Percentiles rank a stretch among this genome's conserved stretches.
These are phyloP conservation scores for Cataglyphis albicans DNA, from an alignment of 2,888 invertebrate genomes.

Conservation along the genomic window DNA sequence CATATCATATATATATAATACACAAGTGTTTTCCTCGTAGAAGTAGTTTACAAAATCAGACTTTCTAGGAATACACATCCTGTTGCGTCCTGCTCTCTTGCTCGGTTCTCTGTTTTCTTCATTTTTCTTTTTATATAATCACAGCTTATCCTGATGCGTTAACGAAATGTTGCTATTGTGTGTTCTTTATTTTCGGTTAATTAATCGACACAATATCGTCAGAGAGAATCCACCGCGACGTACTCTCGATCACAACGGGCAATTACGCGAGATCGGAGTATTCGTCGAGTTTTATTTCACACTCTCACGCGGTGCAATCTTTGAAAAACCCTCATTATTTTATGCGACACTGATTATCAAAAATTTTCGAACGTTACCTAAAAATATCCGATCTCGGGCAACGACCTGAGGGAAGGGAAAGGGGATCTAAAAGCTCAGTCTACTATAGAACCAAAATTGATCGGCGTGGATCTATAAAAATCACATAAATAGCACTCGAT, in stretches of 20 bases:
- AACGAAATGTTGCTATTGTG: constrained; percentile 64
- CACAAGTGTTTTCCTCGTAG: constrained; percentile 80
- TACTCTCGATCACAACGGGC: constrained; percentile 17
- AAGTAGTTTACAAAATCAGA: constrained; percentile 85
- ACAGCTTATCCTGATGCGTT: constrained; percentile 82
- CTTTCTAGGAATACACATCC: constrained; percentile 82
- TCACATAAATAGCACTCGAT: constrained; percentile 47
- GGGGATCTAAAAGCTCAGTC: constrained; percentile 32
- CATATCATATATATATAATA: constrained; percentile 76
- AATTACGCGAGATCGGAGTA: constrained; percentile 4
- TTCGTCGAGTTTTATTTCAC: constrained; percentile 11
- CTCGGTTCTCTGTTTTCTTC: constrained; percentile 44
- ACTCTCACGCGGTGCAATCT: constrained; percentile 26
- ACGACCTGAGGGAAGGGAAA: constrained; percentile 4
- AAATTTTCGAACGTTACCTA: constrained; percentile 22
- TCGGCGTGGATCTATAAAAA: constrained; percentile 24
- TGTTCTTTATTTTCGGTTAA: constrained; percentile 49
- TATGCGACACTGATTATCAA: constrained; percentile 9
- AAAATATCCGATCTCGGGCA: neutral
- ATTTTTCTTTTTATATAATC: constrained; percentile 79
- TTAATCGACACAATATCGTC: constrained; percentile 35
- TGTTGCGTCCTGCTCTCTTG: constrained; percentile 59
- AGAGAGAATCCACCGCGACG: constrained; percentile 31
- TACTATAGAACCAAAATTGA: constrained; percentile 25
- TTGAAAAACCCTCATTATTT: constrained; percentile 10